Conservation (phyloP, 1,140 invertebrate species). For the Atta colombica region DNA sequence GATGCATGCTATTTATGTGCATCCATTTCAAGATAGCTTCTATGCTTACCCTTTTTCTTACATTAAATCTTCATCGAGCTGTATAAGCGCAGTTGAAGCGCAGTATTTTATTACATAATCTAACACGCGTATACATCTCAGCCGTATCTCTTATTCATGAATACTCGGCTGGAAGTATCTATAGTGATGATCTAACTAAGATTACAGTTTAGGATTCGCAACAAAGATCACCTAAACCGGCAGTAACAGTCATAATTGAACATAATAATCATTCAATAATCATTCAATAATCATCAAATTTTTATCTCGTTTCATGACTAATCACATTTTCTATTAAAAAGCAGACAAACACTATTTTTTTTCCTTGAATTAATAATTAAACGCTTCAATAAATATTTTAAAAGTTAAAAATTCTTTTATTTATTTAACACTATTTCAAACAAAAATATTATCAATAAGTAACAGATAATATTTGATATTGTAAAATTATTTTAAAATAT, state of each 20-base stretch:
- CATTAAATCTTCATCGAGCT: constrained; percentile 17
- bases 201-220: not conserved
- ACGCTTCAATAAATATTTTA: not conserved
- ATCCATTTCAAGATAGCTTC: constrained; percentile 1
- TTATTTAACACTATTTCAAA: not conserved
- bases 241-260: not conserved
- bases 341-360: not conserved
- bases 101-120: constrained; percentile 24
- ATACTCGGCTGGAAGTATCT: not conserved
- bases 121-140: not conserved
- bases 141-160: not conserved
- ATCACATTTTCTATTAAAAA: not conserved
- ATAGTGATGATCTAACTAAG: not conserved
- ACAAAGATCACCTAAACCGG: not conserved
- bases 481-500: not conserved
- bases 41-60: constrained; percentile 16
- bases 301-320: not conserved
- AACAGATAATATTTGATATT: not conserved
- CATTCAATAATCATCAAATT: not conserved
- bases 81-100: not conserved
- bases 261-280: not conserved
- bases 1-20: not conserved
- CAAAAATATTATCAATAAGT: not conserved
- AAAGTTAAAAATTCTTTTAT: not conserved
- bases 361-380: not conserved